These are phyloP conservation scores for Tromatobia lineatoria DNA, from an alignment of 2,888 invertebrate species.

Conservation along the genomic window DNA sequence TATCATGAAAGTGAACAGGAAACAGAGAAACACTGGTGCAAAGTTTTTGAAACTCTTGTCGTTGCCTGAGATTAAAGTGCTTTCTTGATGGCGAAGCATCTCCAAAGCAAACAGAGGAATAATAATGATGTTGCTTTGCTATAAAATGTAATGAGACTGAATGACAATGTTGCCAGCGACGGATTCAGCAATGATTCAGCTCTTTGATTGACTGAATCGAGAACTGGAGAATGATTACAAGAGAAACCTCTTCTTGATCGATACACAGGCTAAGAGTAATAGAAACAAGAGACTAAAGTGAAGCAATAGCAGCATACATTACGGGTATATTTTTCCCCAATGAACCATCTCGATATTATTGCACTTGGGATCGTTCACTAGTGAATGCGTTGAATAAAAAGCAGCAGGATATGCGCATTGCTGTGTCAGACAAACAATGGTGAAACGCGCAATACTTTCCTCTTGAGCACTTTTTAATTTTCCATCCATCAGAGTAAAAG, in stretches of 20 bases:
- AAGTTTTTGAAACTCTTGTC: constrained; percentile 10
- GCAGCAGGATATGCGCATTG: not conserved
- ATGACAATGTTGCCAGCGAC: not conserved
- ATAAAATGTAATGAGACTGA: constrained; percentile 6
- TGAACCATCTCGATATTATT: constrained; percentile 22
- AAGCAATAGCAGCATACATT: not conserved
- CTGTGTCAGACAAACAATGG: not conserved
- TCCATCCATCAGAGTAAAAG: not conserved
- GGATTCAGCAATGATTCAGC: not conserved
- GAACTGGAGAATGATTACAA: constrained; percentile 20
- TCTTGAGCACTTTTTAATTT: not conserved
- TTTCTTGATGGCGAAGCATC: not conserved
- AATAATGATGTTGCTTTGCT: not conserved
- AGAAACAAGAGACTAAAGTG: constrained; percentile 1
- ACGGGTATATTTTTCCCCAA: not conserved
- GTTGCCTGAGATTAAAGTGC: not conserved
- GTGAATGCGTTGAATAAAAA: constrained; percentile 16
- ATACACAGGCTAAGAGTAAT: not conserved
- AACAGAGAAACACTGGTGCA: not conserved
- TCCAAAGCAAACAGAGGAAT: constrained; percentile 2
- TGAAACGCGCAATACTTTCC: constrained; percentile 1
- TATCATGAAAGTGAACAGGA: not conserved
- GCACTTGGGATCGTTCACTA: not conserved
- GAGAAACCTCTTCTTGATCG: constrained; percentile 17
- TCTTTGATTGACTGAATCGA: constrained; percentile 22